Percentiles rank a stretch among this genome's conserved stretches.
Conservation (phyloP, 2,888 invertebrate genomes). For the Gastracanthus pulcherrimus region DNA sequence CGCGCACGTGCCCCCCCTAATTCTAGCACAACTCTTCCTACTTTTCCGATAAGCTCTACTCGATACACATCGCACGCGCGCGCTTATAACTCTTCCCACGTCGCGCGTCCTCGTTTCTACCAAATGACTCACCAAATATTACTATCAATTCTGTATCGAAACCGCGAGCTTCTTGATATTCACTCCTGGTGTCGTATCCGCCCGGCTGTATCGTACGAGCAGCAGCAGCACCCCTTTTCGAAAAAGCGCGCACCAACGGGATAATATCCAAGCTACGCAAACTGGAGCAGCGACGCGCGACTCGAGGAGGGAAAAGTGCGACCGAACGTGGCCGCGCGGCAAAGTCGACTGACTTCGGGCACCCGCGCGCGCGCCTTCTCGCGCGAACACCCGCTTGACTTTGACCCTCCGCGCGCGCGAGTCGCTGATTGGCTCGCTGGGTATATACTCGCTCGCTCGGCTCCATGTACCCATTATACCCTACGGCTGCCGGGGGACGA, state of each 20-base stretch:
- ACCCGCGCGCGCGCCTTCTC: slow-evolving; percentile 8
- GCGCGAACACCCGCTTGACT: slow-evolving; percentile 41
- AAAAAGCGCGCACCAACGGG: too few relatives aligned
- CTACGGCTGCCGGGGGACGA: slow-evolving; percentile 6
- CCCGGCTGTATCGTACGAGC: background rate
- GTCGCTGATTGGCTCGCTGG: background rate
- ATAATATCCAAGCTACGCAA: background rate
- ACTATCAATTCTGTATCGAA: background rate
- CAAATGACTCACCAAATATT: slow-evolving; percentile 2
- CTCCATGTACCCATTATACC: too few relatives aligned
- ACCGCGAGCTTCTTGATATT: background rate
- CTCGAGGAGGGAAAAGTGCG: background rate
- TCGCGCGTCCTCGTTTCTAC: background rate
- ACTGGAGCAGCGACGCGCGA: background rate
- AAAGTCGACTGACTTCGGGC: slow-evolving; percentile 22
- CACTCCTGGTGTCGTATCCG: background rate
- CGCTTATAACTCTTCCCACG: too few relatives aligned
- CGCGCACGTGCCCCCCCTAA: background rate
- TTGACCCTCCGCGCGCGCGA: slow-evolving; percentile 34
- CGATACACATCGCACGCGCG: background rate
- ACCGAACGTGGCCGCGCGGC: slow-evolving; percentile 17
- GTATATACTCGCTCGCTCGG: too few relatives aligned
- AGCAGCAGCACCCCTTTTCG: background rate
- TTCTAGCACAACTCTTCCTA: too few relatives aligned
- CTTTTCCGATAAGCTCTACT: slow-evolving; percentile 1